phyloP scores from a whole-genome alignment of 2,113 vertebrate genomes.

The Poeciliopsis turrubarensis region DNA sequence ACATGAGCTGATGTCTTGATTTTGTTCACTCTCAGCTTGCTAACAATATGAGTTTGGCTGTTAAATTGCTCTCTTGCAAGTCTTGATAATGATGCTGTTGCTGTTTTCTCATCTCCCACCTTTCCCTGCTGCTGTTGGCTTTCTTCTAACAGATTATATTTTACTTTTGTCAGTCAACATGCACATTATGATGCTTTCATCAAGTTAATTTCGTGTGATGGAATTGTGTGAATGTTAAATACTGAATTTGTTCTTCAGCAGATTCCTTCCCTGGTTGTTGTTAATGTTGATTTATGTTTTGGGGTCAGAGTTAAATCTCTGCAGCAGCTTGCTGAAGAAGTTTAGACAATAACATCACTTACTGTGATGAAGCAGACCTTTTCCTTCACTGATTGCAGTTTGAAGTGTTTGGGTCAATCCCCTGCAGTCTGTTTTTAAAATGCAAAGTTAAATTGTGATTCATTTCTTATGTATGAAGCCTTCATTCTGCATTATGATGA shows the following conservation, averaged over 20 bases:
- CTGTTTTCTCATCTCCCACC: slow-evolving; percentile 13
- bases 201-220: slow-evolving; percentile 10
- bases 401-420: slow-evolving; percentile 23
- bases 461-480: slow-evolving; percentile 25
- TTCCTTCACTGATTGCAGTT: slow-evolving; percentile 6
- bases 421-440: slow-evolving; percentile 28
- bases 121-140: not conserved
- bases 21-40: slow-evolving; percentile 9
- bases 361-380: slow-evolving; percentile 7
- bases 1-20: slow-evolving; percentile 12
- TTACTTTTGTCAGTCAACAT: slow-evolving; percentile 9
- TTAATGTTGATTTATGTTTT: not conserved
- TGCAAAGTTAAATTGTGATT: slow-evolving; percentile 8
- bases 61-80: slow-evolving; percentile 10
- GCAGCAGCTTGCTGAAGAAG: not conserved
- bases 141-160: slow-evolving; percentile 7
- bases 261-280: not conserved
- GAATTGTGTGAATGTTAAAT: not conserved
- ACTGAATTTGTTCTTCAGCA: not conserved
- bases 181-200: slow-evolving; percentile 16
- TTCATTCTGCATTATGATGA: slow-evolving; percentile 21
- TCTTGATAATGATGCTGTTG: not conserved
- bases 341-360: not conserved
- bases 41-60: not conserved
- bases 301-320: slow-evolving; percentile 6